These are phyloP conservation scores for Plebejus melissa DNA, from an alignment of 2,888 invertebrate species.

Conservation along the genomic window DNA sequence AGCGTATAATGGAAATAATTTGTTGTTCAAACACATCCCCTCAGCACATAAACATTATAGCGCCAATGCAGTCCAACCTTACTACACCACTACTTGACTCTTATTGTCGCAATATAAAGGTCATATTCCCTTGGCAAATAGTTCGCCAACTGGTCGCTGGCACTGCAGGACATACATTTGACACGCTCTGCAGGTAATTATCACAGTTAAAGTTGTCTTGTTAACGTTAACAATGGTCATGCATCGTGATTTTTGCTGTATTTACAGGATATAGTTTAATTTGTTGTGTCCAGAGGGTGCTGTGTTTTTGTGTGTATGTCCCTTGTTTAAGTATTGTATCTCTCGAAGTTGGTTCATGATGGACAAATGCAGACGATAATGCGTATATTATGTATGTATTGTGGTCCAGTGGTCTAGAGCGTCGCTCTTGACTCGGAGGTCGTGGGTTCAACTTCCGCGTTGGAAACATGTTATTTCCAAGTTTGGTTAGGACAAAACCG, in stretches of 20 bases:
- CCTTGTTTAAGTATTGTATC: too few relatives aligned
- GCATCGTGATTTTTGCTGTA: constrained; percentile 55
- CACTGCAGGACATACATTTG: constrained; percentile 63
- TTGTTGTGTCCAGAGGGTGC: not conserved
- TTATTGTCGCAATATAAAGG: constrained; percentile 26
- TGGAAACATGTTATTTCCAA: too few relatives aligned
- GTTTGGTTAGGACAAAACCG: too few relatives aligned
- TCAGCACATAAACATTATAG: constrained; percentile 62
- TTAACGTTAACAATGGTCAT: constrained; percentile 42
- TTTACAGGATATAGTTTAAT: constrained; percentile 54
- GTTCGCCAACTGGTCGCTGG: constrained; percentile 31
- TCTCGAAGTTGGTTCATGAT: too few relatives aligned
- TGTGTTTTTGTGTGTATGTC: not conserved
- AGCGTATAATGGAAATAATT: constrained; percentile 76
- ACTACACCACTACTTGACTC: not conserved
- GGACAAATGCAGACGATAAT: too few relatives aligned
- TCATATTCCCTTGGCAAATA: constrained; percentile 23
- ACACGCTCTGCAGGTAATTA: constrained; percentile 66
- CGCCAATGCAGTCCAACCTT: constrained; percentile 34
- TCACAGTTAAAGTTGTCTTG: constrained; percentile 42
- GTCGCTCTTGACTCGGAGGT: too few relatives aligned
- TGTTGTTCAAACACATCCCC: constrained; percentile 74
- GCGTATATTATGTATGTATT: too few relatives aligned
- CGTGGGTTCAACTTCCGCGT: too few relatives aligned
- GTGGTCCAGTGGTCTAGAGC: too few relatives aligned